Percentiles rank a stretch among this genome's conserved stretches.
Evolutionary conservation across 2,888 invertebrate genomes (phyloP).

Genomic region (Smittia aterrima): DNA sequence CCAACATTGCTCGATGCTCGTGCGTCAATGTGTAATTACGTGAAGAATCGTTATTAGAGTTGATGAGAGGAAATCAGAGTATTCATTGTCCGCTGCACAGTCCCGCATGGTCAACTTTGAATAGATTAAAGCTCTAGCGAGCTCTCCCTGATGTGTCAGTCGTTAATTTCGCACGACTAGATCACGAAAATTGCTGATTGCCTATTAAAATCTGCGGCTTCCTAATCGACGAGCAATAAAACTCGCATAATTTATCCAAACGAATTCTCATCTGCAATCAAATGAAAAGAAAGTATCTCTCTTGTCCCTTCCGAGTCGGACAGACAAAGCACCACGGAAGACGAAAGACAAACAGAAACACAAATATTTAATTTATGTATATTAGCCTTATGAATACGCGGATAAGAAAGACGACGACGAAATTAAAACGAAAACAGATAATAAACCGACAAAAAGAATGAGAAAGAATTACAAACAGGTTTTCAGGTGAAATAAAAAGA

Average conservation of each 20-base stretch:
- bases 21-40: not conserved
- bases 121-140: not conserved
- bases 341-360: slow-evolving; percentile 21
- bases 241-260: not conserved
- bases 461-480: slow-evolving; percentile 19
- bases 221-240: not conserved
- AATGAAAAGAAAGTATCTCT: slow-evolving; percentile 5
- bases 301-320: not conserved
- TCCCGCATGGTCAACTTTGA: not conserved
- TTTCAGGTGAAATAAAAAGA: slow-evolving; percentile 8
- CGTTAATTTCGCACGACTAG: too few relatives aligned
- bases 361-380: slow-evolving; percentile 31
- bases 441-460: not conserved
- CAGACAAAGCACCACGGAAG: not conserved
- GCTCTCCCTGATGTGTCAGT: too few relatives aligned
- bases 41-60: not conserved
- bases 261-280: not conserved
- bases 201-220: not conserved
- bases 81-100: not conserved
- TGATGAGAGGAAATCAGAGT: not conserved
- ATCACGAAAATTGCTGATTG: too few relatives aligned
- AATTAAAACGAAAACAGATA: slow-evolving; percentile 13
- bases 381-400: slow-evolving; percentile 3
- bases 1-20: not conserved
- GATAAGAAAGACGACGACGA: not conserved